Percentiles rank a stretch among this genome's conserved stretches.
Evolutionary conservation across 2,797 vertebrate genomes (phyloP).

Genomic region (Anguilla pacifica): DNA sequence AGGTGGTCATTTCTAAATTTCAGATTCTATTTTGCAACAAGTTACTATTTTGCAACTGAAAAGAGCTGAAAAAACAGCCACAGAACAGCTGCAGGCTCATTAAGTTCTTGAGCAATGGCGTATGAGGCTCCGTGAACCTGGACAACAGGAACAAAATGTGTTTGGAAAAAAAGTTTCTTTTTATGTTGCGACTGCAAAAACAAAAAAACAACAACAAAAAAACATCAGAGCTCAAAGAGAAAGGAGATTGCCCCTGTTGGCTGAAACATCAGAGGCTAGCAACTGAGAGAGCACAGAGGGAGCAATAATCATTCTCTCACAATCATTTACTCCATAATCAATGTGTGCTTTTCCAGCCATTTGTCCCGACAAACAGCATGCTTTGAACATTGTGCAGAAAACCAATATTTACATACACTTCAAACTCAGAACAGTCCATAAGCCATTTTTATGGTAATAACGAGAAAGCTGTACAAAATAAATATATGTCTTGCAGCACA

Average conservation of each 20-base stretch:
- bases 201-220: neutral
- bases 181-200: neutral
- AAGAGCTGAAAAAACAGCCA: neutral
- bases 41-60: neutral
- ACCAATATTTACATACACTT: slow-evolving; percentile 24
- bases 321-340: neutral
- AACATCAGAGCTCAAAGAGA: neutral
- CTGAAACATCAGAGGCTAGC: slow-evolving; percentile 10
- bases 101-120: neutral
- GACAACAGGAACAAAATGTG: neutral
- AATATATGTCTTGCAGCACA: neutral
- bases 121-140: neutral
- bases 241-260: neutral
- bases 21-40: too few relatives aligned
- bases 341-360: neutral
- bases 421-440: neutral
- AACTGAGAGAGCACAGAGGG: neutral
- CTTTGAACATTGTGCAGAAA: neutral
- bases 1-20: neutral
- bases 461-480: neutral
- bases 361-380: neutral
- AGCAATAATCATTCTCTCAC: neutral
- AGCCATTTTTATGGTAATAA: neutral
- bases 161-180: neutral
- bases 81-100: neutral